Evolutionary conservation across 2,797 vertebrate genomes (phyloP).

Genomic region (Orestias chungarensis): DNA sequence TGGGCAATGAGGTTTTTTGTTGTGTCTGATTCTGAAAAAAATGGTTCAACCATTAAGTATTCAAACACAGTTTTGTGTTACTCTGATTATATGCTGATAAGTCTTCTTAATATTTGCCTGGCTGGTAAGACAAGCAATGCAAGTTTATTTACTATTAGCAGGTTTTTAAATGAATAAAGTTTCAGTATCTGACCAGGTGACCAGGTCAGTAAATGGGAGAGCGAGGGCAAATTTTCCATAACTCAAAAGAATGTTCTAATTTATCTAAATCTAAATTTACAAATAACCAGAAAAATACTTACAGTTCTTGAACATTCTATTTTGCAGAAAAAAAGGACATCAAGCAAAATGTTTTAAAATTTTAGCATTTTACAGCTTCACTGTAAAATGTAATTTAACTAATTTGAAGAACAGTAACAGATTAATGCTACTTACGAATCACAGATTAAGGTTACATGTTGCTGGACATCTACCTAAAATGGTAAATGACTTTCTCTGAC

Average conservation of each 20-base stretch:
- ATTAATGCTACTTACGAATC: no score
- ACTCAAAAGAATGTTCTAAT: not conserved
- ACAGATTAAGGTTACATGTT: constrained; percentile 1
- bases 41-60: no score
- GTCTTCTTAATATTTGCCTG: no score
- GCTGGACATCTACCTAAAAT: not conserved
- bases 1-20: no score
- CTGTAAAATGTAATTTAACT: not conserved
- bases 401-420: not conserved
- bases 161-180: not conserved
- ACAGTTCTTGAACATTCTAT: not conserved
- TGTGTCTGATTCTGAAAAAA: no score
- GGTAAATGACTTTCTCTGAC: not conserved
- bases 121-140: no score
- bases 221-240: not conserved
- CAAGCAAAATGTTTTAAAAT: not conserved
- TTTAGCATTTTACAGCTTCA: no score
- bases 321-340: not conserved
- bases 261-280: not conserved
- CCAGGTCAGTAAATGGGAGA: not conserved
- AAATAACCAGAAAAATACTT: not conserved
- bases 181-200: not conserved
- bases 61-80: no score
- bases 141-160: no score
- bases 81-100: no score